These are phyloP conservation scores for Turdus rufiventris DNA, from an alignment of 2,113 vertebrate genomes.

Conservation along the genomic window DNA sequence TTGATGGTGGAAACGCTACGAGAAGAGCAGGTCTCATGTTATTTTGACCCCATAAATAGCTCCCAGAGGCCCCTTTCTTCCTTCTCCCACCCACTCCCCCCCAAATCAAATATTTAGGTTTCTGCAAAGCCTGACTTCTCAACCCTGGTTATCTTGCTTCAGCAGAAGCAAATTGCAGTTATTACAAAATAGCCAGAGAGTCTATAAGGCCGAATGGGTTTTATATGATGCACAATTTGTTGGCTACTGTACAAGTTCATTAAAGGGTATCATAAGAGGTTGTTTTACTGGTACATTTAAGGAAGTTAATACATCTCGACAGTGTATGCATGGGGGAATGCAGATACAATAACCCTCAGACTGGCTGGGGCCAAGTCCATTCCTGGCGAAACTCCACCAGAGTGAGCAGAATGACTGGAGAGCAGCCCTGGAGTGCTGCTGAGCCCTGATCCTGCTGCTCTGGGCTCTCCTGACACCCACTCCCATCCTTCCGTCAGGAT, in stretches of 20 bases:
- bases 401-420: neutral
- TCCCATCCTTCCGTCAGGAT: rapidly evolving
- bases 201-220: slow-evolving; percentile 60
- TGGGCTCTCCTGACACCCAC: neutral
- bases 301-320: slow-evolving; percentile 69
- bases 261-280: slow-evolving; percentile 66
- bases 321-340: slow-evolving; percentile 54
- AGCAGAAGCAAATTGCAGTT: slow-evolving; percentile 66
- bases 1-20: slow-evolving; percentile 56
- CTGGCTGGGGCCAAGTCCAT: slow-evolving; percentile 57
- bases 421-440: neutral
- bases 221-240: slow-evolving; percentile 65
- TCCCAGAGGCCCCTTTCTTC: slow-evolving; percentile 62
- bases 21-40: slow-evolving; percentile 68
- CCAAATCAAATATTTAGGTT: slow-evolving; percentile 69
- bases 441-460: neutral
- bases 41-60: slow-evolving; percentile 67
- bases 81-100: slow-evolving; percentile 56
- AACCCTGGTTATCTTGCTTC: slow-evolving; percentile 65
- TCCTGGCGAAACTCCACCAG: neutral
- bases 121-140: slow-evolving; percentile 60
- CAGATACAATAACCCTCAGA: slow-evolving; percentile 67
- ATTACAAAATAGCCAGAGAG: slow-evolving; percentile 65
- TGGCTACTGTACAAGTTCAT: slow-evolving; percentile 67
- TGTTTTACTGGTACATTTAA: slow-evolving; percentile 68